Evolutionary conservation across 2,888 invertebrate genomes (phyloP).

Genomic region (Linhomoeus sp.): DNA sequence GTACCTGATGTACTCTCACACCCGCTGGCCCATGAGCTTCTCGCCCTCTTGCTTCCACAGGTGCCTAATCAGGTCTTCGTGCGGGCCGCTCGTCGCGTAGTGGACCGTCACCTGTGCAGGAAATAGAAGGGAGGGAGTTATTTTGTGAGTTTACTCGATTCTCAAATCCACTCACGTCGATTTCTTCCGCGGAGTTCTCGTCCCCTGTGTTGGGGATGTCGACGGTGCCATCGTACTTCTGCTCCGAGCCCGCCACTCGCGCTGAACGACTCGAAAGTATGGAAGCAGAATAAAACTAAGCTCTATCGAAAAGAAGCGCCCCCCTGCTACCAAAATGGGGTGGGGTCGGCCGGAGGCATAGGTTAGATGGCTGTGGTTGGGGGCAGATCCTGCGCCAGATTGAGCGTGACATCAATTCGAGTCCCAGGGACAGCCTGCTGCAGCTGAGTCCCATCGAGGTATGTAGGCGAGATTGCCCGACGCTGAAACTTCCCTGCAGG

Average conservation of each 20-base stretch:
- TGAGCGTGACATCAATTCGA: too few relatives aligned
- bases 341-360: neutral
- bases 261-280: constrained; percentile 7
- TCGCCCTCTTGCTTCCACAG: constrained; percentile 14
- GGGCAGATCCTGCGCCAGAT: too few relatives aligned
- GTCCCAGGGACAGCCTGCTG: too few relatives aligned
- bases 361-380: too few relatives aligned
- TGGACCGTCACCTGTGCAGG: neutral
- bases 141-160: too few relatives aligned
- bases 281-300: constrained; percentile 11
- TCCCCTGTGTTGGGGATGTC: constrained; percentile 91
- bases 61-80: constrained; percentile 15
- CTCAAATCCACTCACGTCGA: constrained; percentile 56
- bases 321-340: neutral
- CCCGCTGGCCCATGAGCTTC: constrained; percentile 1
- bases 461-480: too few relatives aligned
- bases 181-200: constrained; percentile 76
- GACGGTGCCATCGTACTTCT: constrained; percentile 47
- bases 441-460: too few relatives aligned
- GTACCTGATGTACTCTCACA: too few relatives aligned
- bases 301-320: neutral
- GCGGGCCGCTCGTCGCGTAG: constrained; percentile 11
- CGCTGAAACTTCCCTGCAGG: too few relatives aligned
- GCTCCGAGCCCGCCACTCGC: constrained; percentile 38
- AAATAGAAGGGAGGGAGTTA: too few relatives aligned